A percentile compares a stretch with the other conserved stretches of the same genome.
Evolutionary conservation across 2,888 invertebrate species (phyloP).

Genomic region (Ommatoiulus sabulosus): DNA sequence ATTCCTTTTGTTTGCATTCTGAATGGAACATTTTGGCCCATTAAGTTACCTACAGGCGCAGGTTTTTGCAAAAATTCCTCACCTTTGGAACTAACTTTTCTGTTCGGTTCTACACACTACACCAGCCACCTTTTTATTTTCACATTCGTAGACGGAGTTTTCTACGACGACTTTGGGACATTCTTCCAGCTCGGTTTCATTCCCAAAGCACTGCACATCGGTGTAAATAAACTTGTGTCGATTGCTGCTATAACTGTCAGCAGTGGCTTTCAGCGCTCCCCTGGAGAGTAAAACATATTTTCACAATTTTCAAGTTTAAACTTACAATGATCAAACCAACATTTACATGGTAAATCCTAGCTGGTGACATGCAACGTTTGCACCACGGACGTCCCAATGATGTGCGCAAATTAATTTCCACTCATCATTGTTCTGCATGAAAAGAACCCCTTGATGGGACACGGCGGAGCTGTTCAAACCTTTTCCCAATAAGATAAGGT

Average conservation of each 20-base stretch:
- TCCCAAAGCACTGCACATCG: conserved; percentile 51
- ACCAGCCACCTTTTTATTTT: conserved; percentile 42
- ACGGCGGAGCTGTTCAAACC: neutral
- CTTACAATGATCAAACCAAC: neutral
- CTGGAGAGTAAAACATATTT: conserved; percentile 37
- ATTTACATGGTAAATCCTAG: conserved; percentile 55
- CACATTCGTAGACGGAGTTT: neutral
- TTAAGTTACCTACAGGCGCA: neutral
- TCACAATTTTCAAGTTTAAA: neutral
- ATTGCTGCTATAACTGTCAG: neutral
- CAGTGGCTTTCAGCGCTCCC: conserved; percentile 51
- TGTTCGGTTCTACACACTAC: conserved; percentile 29
- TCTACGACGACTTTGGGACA: conserved; percentile 20
- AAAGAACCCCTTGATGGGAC: conserved; percentile 29
- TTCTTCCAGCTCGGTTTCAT: conserved; percentile 51
- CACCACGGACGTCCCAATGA: conserved; percentile 48
- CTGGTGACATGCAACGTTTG: conserved; percentile 53
- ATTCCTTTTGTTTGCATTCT: conserved; percentile 58
- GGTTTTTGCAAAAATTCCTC: neutral
- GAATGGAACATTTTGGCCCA: neutral
- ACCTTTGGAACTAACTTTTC: conserved; percentile 47
- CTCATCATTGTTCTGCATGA: conserved; percentile 15
- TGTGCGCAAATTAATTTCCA: conserved; percentile 54
- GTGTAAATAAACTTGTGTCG: conserved; percentile 44
- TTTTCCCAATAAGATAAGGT: conserved; percentile 26